phyloP scores from a whole-genome alignment of 2,113 vertebrate genomes.

The Protobothrops flavoviridis region DNA sequence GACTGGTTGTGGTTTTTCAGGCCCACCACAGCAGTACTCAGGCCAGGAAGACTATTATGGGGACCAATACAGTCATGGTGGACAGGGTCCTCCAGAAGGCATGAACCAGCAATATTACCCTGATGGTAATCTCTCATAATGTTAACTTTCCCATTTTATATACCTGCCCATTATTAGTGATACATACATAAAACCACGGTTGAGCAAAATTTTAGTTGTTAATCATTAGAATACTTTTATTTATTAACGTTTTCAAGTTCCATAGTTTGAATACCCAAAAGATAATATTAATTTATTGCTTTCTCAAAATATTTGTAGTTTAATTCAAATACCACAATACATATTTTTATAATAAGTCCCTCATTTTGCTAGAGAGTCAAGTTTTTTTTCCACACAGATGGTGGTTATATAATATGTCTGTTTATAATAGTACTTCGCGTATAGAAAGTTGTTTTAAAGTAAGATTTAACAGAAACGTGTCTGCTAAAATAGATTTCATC shows the following conservation, averaged over 20 bases:
- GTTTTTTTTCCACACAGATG: slow-evolving; percentile 35
- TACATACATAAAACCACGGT: slow-evolving; percentile 39
- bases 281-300: slow-evolving; percentile 39
- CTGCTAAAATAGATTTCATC: slow-evolving; percentile 2
- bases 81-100: slow-evolving; percentile 98
- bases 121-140: slow-evolving; percentile 80
- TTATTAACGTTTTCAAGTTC: slow-evolving; percentile 48
- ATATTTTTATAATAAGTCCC: slow-evolving; percentile 42
- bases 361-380: slow-evolving; percentile 43
- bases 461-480: slow-evolving; percentile 32
- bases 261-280: slow-evolving; percentile 37
- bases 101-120: slow-evolving; percentile 88
- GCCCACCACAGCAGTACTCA: slow-evolving; percentile 98
- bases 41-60: slow-evolving; percentile 99
- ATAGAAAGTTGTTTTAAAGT: slow-evolving; percentile 31
- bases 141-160: slow-evolving; percentile 71
- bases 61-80: slow-evolving; percentile 98
- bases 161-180: slow-evolving; percentile 64
- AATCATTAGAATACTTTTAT: slow-evolving; percentile 40
- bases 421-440: background rate
- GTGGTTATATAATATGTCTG: slow-evolving; percentile 5
- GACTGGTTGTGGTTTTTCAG: slow-evolving; percentile 87
- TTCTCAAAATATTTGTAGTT: slow-evolving; percentile 38
- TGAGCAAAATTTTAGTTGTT: slow-evolving; percentile 37
- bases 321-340: slow-evolving; percentile 27